Conservation (phyloP, 2,888 invertebrate species). For the Limnephilus auricula region DNA sequence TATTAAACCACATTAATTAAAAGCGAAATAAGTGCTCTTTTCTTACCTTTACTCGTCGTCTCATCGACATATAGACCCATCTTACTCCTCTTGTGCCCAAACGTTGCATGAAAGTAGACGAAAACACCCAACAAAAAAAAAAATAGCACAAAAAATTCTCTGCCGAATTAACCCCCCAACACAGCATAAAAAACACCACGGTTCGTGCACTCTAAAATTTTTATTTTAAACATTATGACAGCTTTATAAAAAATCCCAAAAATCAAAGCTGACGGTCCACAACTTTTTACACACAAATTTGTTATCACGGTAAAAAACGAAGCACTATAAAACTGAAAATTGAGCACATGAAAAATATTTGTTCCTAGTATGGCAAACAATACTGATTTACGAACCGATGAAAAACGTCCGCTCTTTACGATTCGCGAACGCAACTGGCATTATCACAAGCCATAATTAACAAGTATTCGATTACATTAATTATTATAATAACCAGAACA, state of each 20-base stretch:
- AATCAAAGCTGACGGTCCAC: not conserved
- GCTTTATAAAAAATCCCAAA: not conserved
- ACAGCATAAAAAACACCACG: conserved; percentile 1
- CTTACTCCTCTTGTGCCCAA: conserved; percentile 37
- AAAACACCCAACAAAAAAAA: not conserved
- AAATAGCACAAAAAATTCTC: not conserved
- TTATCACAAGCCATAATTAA: not conserved
- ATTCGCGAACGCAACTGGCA: not conserved
- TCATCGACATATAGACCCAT: conserved; percentile 46
- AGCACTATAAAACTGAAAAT: not conserved
- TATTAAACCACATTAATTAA: no score
- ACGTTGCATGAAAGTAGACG: conserved; percentile 33
- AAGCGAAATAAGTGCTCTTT: not conserved
- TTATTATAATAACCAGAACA: not conserved
- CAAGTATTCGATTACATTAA: not conserved
- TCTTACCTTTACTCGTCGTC: conserved; percentile 48
- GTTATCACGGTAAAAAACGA: not conserved
- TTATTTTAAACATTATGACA: not conserved
- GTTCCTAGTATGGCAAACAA: not conserved
- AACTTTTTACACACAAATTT: not conserved
- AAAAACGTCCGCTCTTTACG: not conserved
- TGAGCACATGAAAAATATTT: not conserved
- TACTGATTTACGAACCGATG: not conserved
- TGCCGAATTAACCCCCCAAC: not conserved
- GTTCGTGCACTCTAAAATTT: not conserved